Evolutionary conservation across 1,140 invertebrate species (phyloP).

Genomic region (Heliothis subflexa): DNA sequence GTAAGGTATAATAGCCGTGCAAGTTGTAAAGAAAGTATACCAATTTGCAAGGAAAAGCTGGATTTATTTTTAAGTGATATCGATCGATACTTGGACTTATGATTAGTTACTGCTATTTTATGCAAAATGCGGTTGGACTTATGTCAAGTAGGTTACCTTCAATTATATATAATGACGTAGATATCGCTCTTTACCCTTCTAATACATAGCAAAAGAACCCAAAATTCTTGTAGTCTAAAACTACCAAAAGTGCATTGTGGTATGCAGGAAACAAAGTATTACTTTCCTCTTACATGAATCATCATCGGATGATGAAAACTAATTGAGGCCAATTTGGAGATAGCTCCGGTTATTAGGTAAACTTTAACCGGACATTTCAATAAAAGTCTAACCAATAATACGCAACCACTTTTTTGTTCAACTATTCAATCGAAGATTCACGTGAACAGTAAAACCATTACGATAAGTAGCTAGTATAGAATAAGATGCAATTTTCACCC

Average conservation of each 20-base stretch:
- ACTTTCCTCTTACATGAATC: too few relatives aligned
- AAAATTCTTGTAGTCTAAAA: too few relatives aligned
- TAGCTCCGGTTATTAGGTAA: constrained; percentile 12
- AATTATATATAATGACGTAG: too few relatives aligned
- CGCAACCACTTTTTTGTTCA: background rate
- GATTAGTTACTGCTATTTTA: background rate
- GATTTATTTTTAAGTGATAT: constrained; percentile 41
- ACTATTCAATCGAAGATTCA: background rate
- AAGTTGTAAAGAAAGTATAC: constrained; percentile 23
- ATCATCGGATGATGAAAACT: background rate
- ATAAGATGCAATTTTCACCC: constrained; percentile 7
- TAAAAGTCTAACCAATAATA: constrained; percentile 1
- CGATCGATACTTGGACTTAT: constrained; percentile 5
- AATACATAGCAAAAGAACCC: too few relatives aligned
- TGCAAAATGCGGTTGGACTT: background rate
- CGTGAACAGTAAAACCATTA: background rate
- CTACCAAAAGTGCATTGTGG: too few relatives aligned
- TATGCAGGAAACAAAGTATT: too few relatives aligned
- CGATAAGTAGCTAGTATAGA: background rate
- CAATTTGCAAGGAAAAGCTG: constrained; percentile 29
- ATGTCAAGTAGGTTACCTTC: background rate
- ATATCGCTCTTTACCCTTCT: too few relatives aligned
- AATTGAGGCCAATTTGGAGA: constrained; percentile 14
- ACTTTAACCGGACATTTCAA: constrained; percentile 19
- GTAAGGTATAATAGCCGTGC: constrained; percentile 9